phyloP scores from a whole-genome alignment of 2,888 invertebrate species.

The Spisula solida region DNA sequence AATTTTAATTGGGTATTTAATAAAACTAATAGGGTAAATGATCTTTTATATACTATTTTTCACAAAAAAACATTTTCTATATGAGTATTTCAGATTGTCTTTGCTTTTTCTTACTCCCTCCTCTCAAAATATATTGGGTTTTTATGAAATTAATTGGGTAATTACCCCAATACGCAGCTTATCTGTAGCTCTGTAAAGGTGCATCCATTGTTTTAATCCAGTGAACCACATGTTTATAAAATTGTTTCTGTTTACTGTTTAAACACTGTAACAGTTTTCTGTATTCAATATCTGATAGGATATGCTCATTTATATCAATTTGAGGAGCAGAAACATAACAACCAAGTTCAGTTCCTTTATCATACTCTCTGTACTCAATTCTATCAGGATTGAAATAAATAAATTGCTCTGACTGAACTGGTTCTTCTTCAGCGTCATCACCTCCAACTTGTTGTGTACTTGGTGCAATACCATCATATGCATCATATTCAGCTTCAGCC shows the following conservation, averaged over 20 bases:
- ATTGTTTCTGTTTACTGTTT: slow-evolving; percentile 37
- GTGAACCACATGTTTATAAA: background rate
- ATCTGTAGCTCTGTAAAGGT: no score
- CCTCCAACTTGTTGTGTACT: slow-evolving; percentile 17
- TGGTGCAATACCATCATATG: slow-evolving; percentile 28
- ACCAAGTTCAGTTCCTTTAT: background rate
- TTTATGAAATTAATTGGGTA: no score
- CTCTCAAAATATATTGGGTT: no score
- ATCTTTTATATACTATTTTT: no score
- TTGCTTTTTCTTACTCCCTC: no score
- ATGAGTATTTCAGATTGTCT: no score
- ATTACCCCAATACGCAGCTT: no score
- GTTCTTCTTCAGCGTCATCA: background rate
- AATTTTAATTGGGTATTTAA: no score
- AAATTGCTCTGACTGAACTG: no score
- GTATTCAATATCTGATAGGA: slow-evolving; percentile 36
- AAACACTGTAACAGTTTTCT: background rate
- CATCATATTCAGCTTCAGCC: slow-evolving; percentile 9
- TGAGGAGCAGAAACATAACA: background rate
- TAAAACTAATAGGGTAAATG: no score
- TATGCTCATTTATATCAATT: background rate
- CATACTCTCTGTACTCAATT: background rate
- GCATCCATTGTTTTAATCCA: slow-evolving; percentile 39
- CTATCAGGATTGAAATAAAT: background rate
- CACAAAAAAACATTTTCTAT: no score